Evolutionary conservation across 2,888 invertebrate species (phyloP).

Genomic region (Chalcosyrphus nemorum): DNA sequence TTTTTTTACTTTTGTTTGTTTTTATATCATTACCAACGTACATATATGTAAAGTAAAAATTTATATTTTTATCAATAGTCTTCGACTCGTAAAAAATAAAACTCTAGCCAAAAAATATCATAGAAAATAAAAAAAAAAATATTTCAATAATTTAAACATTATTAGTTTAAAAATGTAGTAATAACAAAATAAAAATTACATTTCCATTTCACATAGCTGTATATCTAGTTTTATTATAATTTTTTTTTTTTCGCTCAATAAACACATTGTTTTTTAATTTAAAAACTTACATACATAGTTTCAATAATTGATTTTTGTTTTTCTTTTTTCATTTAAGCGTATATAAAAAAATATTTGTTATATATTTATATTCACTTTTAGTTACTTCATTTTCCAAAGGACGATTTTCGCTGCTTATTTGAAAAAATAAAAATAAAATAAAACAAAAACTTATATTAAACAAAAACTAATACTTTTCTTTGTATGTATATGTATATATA

Average conservation of each 20-base stretch:
- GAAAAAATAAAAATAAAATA: too few relatives aligned
- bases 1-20: not conserved
- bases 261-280: not conserved
- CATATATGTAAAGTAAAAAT: constrained; percentile 4
- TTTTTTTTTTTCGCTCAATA: not conserved
- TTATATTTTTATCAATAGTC: not conserved
- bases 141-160: not conserved
- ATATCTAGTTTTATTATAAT: not conserved
- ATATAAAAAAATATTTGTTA: constrained; percentile 20
- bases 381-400: not conserved
- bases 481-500: not conserved
- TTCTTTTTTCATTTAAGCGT: constrained; percentile 6
- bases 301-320: not conserved
- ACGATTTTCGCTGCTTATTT: not conserved
- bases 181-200: not conserved
- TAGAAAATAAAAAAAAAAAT: not conserved
- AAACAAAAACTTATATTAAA: not conserved
- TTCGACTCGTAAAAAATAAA: not conserved
- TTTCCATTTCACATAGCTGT: not conserved
- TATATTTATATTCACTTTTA: not conserved
- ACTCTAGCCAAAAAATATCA: not conserved
- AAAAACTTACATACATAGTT: too few relatives aligned
- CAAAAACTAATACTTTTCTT: constrained; percentile 38
- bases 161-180: not conserved
- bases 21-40: not conserved